These are phyloP conservation scores for Tachina grossa DNA, from an alignment of 2,888 invertebrate species.

Conservation along the genomic window DNA sequence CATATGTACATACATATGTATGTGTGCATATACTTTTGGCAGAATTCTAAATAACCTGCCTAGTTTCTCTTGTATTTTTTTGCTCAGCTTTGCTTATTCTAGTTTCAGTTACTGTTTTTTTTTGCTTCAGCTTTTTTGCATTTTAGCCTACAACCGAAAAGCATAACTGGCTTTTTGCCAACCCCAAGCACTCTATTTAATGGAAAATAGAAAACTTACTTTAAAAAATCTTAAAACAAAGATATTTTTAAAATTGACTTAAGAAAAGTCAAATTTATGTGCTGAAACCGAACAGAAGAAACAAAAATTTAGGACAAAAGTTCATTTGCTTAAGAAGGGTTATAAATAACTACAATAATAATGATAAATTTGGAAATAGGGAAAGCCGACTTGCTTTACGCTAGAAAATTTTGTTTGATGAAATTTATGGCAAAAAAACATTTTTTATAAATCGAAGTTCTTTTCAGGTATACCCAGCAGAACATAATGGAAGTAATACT, in stretches of 20 bases:
- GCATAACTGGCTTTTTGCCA: constrained; percentile 65
- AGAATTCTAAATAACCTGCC: constrained; percentile 44
- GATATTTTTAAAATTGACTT: constrained; percentile 34
- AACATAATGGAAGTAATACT: too few species aligned
- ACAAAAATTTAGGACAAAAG: constrained; percentile 41
- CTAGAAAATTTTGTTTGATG: too few species aligned
- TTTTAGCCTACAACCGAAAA: constrained; percentile 53
- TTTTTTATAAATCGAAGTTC: too few species aligned
- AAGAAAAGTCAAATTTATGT: constrained; percentile 26
- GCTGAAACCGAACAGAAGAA: background rate
- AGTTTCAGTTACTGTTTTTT: background rate
- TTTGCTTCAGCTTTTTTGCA: background rate
- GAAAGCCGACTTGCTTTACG: too few species aligned
- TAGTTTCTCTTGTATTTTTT: background rate
- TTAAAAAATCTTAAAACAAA: constrained; percentile 27
- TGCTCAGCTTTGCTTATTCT: constrained; percentile 8
- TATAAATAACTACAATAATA: background rate
- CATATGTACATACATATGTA: too few species aligned
- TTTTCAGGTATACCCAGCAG: too few species aligned
- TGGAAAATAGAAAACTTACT: constrained; percentile 36
- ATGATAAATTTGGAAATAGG: too few species aligned
- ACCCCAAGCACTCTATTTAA: constrained; percentile 59
- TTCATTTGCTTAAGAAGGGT: constrained; percentile 19
- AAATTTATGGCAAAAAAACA: too few species aligned
- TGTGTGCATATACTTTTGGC: background rate